Evolutionary conservation across 2,888 invertebrate genomes (phyloP).

Genomic region (Hoplodrina ambigua): DNA sequence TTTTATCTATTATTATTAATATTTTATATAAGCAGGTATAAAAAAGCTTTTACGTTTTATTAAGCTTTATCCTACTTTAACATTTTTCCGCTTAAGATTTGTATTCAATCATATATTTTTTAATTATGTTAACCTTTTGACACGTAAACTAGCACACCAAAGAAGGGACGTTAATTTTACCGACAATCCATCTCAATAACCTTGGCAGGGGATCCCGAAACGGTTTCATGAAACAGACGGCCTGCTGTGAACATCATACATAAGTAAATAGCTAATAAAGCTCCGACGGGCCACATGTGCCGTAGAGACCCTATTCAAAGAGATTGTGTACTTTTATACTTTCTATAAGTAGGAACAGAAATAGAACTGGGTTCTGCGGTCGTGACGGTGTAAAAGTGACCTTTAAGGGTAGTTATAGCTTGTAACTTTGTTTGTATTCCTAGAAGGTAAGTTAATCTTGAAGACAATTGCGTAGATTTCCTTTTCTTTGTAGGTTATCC

Average conservation of each 20-base stretch:
- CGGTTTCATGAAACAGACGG: conserved; percentile 49
- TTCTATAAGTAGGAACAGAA: conserved; percentile 43
- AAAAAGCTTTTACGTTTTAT: not conserved
- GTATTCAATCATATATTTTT: conserved; percentile 8
- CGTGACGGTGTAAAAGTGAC: not conserved
- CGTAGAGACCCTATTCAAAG: conserved; percentile 43
- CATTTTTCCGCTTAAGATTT: not conserved
- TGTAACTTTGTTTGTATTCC: conserved; percentile 1
- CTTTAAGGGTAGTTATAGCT: conserved; percentile 8
- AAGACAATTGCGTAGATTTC: conserved; percentile 8
- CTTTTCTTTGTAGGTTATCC: not conserved
- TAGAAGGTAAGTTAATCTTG: conserved; percentile 13
- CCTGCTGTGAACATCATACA: conserved; percentile 51
- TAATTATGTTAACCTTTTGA: conserved; percentile 22
- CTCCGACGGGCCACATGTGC: conserved; percentile 50
- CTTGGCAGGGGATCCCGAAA: conserved; percentile 36
- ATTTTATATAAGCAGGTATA: too few species aligned
- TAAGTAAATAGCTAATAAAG: conserved; percentile 61
- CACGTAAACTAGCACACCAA: conserved; percentile 34
- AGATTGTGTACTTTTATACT: conserved; percentile 53
- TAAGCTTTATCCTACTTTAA: not conserved
- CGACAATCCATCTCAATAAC: conserved; percentile 57
- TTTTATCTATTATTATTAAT: not conserved
- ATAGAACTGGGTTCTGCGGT: conserved; percentile 32
- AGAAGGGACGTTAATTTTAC: conserved; percentile 41